Base-by-base conservation (phyloP, 2,888 invertebrate species). In the Tetheella fluctuosa region DNA sequence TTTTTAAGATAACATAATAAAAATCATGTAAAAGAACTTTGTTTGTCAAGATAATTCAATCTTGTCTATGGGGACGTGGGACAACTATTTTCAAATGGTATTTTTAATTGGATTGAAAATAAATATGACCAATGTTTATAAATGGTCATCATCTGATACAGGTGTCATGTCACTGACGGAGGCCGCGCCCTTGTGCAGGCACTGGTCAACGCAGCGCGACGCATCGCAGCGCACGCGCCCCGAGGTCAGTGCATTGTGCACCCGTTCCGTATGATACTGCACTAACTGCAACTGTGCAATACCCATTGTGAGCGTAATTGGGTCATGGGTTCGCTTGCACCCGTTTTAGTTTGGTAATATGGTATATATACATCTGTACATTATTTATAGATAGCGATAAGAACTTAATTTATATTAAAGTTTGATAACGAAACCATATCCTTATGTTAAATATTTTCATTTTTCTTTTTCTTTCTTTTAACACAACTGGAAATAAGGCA, bases 161-260 rank as follows among this genome's bases (percentile, higher is more conserved):
- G 59, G 65, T 67, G 65, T 65, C 63, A 60, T 67, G 65, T 65
- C 63, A 60, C 56, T 66, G 58, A 58, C 61, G 56, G 67, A 72
- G 74, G 70, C 67, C 70, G 68, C 75, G 83, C 76, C 81, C 83
- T 83, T 81, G 75, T 69, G 54, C 65, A 58, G 63, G 17, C 48
- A 20, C 20, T 66, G 74, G 64, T 42, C 73, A 69, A 60, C 68
- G 74, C 78, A 76, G 74, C 74, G 77, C 67, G 71, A 70, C 74
- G 68, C 65, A 57, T 67, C 48, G 48, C 20, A 48, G 20, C 20
- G 48, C 48, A 48, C 39, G 7, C 48, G 48, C 20, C 4, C 7
- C 48, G 64, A 67, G 69, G 66, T 67, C 70, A 69, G 63, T 12
- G 57, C 70, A 74, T 73, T 77, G 74, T 69, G 55, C 55, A 55